phyloP scores from a whole-genome alignment of 2,797 vertebrate genomes.

The Pogonophryne albipinna region DNA sequence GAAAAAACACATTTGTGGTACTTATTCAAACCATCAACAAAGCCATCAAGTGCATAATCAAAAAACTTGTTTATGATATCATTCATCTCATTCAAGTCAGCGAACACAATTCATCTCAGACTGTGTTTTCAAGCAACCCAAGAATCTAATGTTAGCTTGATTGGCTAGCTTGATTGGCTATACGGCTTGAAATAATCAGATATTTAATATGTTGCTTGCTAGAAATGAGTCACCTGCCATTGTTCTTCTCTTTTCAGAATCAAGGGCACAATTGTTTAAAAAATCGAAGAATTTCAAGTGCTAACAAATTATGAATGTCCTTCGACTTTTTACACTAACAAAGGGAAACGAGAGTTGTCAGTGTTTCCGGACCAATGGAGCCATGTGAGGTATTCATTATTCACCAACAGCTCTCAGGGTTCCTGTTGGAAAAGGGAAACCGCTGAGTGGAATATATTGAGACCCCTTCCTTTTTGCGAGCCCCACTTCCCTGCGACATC shows the following conservation, averaged over 20 bases:
- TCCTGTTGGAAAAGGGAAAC: constrained; percentile 37
- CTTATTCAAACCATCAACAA: too few species aligned
- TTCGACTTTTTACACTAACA: constrained; percentile 29
- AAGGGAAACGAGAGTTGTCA: constrained; percentile 39
- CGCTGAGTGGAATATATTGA: constrained; percentile 55
- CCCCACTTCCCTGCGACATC: constrained; percentile 43
- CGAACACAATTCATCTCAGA: not conserved
- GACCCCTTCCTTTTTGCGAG: constrained; percentile 57
- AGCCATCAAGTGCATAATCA: not conserved
- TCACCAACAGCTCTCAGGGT: constrained; percentile 30
- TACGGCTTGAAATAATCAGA: not conserved
- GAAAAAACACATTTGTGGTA: too few species aligned
- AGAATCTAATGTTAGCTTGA: not conserved
- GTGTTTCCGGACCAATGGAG: constrained; percentile 29
- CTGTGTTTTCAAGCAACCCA: not conserved
- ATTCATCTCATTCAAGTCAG: not conserved
- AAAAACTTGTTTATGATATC: not conserved
- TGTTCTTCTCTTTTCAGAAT: not conserved
- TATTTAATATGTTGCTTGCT: too few species aligned
- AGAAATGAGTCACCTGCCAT: not conserved
- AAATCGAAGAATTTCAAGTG: too few species aligned
- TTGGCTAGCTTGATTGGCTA: not conserved
- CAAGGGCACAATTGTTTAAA: not conserved
- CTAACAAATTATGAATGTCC: not conserved
- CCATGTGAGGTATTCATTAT: constrained; percentile 57